Evolutionary conservation across 1,140 invertebrate genomes (phyloP).

Genomic region (Lucilia sericata): DNA sequence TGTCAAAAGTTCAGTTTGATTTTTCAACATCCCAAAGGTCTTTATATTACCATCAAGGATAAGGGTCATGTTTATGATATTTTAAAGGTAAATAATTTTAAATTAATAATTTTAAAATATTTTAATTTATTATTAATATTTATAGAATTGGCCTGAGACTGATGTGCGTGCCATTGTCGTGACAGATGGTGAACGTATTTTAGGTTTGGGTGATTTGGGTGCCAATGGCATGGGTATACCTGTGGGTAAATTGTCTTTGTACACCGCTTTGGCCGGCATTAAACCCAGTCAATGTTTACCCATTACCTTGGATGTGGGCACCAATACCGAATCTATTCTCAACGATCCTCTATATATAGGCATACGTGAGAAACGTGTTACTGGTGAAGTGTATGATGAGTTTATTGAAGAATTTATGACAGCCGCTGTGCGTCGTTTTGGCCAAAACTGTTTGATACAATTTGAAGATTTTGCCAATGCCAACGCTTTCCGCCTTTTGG

Average conservation of each 20-base stretch:
- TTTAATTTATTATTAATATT: slow-evolving; percentile 27
- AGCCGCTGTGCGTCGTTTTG: slow-evolving; percentile 86
- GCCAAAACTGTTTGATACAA: slow-evolving; percentile 85
- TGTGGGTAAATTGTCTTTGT: slow-evolving; percentile 90
- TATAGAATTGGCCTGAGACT: slow-evolving; percentile 82
- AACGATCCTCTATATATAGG: slow-evolving; percentile 95
- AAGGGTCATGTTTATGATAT: slow-evolving; percentile 87
- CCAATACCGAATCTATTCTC: slow-evolving; percentile 85
- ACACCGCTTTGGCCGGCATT: slow-evolving; percentile 92
- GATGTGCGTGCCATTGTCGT: slow-evolving; percentile 93
- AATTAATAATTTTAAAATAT: background rate
- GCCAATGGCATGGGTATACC: slow-evolving; percentile 96
- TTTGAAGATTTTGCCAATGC: slow-evolving; percentile 96
- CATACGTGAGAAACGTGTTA: slow-evolving; percentile 82
- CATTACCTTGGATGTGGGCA: slow-evolving; percentile 92
- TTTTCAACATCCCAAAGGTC: slow-evolving; percentile 77
- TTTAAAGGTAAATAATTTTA: background rate
- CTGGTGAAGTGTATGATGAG: slow-evolving; percentile 87
- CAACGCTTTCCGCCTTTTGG: slow-evolving; percentile 89
- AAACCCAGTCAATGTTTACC: slow-evolving; percentile 91
- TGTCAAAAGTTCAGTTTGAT: slow-evolving; percentile 68
- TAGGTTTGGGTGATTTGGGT: slow-evolving; percentile 94
- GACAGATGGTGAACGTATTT: slow-evolving; percentile 93
- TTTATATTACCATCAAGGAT: slow-evolving; percentile 98
- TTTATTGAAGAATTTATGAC: slow-evolving; percentile 98